These are phyloP conservation scores for Podotricha telesiphe DNA, from an alignment of 2,888 invertebrate genomes.

Conservation along the genomic window DNA sequence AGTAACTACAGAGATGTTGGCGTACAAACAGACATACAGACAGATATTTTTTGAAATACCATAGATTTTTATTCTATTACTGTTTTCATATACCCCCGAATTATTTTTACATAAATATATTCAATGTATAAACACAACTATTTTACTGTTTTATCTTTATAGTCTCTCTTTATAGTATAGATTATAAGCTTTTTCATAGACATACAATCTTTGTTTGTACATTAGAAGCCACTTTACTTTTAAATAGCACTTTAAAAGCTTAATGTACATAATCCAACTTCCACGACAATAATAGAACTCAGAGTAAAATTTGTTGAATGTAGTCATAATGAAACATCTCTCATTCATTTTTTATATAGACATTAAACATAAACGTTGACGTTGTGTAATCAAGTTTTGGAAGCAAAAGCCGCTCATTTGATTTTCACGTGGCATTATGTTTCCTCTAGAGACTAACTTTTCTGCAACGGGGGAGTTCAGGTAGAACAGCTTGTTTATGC, in stretches of 20 bases:
- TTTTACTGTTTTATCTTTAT: too few relatives aligned
- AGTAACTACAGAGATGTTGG: too few relatives aligned
- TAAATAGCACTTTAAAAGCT: not conserved
- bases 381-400: slow-evolving; percentile 16
- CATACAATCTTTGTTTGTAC: not conserved
- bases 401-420: slow-evolving; percentile 31
- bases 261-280: not conserved
- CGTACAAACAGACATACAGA: too few relatives aligned
- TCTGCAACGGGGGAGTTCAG: slow-evolving; percentile 42
- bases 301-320: slow-evolving; percentile 13
- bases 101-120: too few relatives aligned
- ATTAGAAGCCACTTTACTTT: not conserved
- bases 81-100: too few relatives aligned
- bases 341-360: slow-evolving; percentile 13
- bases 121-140: too few relatives aligned
- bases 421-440: slow-evolving; percentile 34
- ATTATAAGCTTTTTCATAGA: too few relatives aligned
- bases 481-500: slow-evolving; percentile 46
- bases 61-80: too few relatives aligned
- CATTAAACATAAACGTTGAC: slow-evolving; percentile 18
- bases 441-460: slow-evolving; percentile 40
- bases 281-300: slow-evolving; percentile 5
- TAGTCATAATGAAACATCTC: slow-evolving; percentile 18
- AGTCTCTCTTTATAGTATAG: too few relatives aligned
- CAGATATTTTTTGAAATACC: too few relatives aligned